Evolutionary conservation across 2,888 invertebrate genomes (phyloP).

Genomic region (Scrobipalpa costella): DNA sequence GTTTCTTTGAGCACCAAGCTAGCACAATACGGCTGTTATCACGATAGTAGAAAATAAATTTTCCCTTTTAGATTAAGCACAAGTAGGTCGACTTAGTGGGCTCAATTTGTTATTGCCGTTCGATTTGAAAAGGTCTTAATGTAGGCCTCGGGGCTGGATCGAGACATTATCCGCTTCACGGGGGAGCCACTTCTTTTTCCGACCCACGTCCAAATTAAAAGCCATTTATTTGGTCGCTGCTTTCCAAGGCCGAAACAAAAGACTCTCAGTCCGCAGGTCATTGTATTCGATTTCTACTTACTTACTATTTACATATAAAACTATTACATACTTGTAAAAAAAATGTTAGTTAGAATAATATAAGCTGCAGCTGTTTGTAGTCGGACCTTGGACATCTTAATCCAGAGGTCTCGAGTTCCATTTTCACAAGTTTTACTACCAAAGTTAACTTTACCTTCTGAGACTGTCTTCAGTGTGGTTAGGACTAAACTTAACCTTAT

Average conservation of each 20-base stretch:
- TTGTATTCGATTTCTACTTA: constrained; percentile 43
- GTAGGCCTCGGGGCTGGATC: constrained; percentile 36
- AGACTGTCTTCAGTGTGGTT: too few relatives aligned
- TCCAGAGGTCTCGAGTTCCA: too few relatives aligned
- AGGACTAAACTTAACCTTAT: too few relatives aligned
- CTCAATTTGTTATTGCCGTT: constrained; percentile 28
- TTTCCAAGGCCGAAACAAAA: too few relatives aligned
- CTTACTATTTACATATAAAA: too few relatives aligned
- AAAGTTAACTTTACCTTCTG: too few relatives aligned
- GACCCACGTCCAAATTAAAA: constrained; percentile 52
- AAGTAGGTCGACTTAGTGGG: constrained; percentile 21
- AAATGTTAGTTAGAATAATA: too few relatives aligned
- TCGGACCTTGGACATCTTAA: too few relatives aligned
- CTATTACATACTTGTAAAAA: too few relatives aligned
- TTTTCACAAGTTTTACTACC: too few relatives aligned
- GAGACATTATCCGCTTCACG: constrained; percentile 44
- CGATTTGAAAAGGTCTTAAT: constrained; percentile 29
- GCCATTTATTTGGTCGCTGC: constrained; percentile 51
- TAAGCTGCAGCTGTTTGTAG: too few relatives aligned
- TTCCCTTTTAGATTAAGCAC: constrained; percentile 17
- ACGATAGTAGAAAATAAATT: not conserved
- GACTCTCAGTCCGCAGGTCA: constrained; percentile 37
- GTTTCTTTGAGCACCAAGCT: not conserved
- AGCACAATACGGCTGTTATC: constrained; percentile 7
- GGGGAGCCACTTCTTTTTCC: constrained; percentile 43